Evolutionary conservation across 2,113 vertebrate species (phyloP).

Genomic region (Scomber colias): DNA sequence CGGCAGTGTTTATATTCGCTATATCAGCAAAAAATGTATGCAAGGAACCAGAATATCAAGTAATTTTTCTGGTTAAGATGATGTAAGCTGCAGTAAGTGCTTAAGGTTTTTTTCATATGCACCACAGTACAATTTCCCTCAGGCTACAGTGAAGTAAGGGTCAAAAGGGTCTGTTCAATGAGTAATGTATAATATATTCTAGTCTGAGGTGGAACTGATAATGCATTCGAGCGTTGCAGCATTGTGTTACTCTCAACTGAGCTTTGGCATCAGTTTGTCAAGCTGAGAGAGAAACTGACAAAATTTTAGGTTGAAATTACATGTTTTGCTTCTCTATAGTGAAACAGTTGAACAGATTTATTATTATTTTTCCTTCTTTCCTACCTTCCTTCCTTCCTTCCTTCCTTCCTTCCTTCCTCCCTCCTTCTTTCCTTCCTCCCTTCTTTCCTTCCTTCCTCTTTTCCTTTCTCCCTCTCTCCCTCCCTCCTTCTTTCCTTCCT

Average conservation of each 20-base stretch:
- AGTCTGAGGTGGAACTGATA: too few species aligned
- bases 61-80: slow-evolving; percentile 54
- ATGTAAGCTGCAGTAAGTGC: slow-evolving; percentile 54
- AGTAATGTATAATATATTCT: slow-evolving; percentile 15
- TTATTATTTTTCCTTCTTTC: too few species aligned
- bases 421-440: too few species aligned
- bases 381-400: too few species aligned
- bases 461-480: too few species aligned
- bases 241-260: not conserved
- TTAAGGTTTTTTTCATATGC: slow-evolving; percentile 45
- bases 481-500: too few species aligned
- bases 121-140: slow-evolving; percentile 17
- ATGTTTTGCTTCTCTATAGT: not conserved
- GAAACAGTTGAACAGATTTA: too few species aligned
- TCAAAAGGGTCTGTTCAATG: slow-evolving; percentile 31
- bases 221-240: not conserved
- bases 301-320: not conserved
- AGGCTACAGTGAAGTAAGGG: slow-evolving; percentile 6
- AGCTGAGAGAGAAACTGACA: slow-evolving; percentile 1
- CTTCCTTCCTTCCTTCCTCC: too few species aligned
- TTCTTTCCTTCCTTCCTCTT: too few species aligned
- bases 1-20: slow-evolving; percentile 11
- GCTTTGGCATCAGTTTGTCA: not conserved
- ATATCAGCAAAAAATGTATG: slow-evolving; percentile 50
- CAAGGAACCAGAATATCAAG: slow-evolving; percentile 42